Evolutionary conservation across 2,113 vertebrate genomes (phyloP), one percentile per base, ranked within the genome.

Genomic region (Zapornia atra): DNA sequence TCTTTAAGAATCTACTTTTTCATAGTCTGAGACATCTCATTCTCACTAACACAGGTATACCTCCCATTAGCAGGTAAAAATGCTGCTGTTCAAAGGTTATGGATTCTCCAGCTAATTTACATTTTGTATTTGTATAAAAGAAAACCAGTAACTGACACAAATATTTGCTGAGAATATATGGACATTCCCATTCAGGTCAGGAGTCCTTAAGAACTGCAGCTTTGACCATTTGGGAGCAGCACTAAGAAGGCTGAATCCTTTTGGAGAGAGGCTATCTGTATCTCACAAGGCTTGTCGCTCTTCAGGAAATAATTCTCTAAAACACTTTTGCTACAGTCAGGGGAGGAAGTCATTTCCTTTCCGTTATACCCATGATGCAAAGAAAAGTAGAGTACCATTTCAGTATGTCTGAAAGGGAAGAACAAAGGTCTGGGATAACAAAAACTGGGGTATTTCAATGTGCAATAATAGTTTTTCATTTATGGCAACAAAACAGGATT

Each of bases 371-470:
- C 29, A 5, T 15, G 16, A 56, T 63, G 78, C 65, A 91, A 70
- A 76, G 22, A 81, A 8, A 20, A 40, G 36, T 8, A 22, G 21
- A 46, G 33, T 80, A 25, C 42, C 57, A 26, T 75, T 79, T 63
- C 50, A 84, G 69, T 42, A 6, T 5, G 12, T 46, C 53, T 25
- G 50, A 92, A 92, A 88, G 50, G 13, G 38, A 36, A 80, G 42
- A 69, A 85, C 25, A 42, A 94, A 81, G 44, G 44, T 33, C 53
- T 70, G 22, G 6, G 65, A 33, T 78, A 77, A 78, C 44, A 46
- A 97, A 95, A 96, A 87, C 57, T 46, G 42, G 44, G 36, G 22
- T 63, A 75, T 82, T 90, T 97, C 71, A 90, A 16, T 22, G 86
- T 25, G 80, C 17, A 88, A 89, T 36, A 81, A 42, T 5, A 77